These are phyloP conservation scores for Amblyjoppa proteus DNA, from an alignment of 2,888 invertebrate species.

Conservation along the genomic window DNA sequence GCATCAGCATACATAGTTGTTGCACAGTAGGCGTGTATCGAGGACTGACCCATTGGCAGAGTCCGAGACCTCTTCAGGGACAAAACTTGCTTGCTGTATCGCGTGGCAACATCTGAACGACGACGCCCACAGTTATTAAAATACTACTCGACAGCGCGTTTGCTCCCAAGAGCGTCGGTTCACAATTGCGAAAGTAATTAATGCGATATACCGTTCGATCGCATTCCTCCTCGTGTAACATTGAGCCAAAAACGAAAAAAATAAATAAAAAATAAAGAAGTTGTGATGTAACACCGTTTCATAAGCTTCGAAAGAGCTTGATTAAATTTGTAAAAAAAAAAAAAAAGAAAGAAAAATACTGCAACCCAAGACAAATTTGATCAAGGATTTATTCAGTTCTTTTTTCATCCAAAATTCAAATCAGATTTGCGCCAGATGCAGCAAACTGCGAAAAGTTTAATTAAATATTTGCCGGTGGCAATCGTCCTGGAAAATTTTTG, in stretches of 20 bases:
- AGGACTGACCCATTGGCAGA: slow-evolving; percentile 56
- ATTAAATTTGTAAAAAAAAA: slow-evolving; percentile 4
- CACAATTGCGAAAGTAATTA: slow-evolving; percentile 30
- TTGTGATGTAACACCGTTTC: background rate
- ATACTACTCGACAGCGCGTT: background rate
- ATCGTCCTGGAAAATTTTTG: background rate
- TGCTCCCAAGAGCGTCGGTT: background rate
- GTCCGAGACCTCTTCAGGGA: slow-evolving; percentile 63
- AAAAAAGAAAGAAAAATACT: background rate
- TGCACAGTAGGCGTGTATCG: slow-evolving; percentile 31
- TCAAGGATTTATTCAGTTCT: background rate
- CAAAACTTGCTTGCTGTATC: slow-evolving; percentile 33
- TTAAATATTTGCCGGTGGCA: slow-evolving; percentile 8
- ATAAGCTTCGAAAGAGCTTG: background rate
- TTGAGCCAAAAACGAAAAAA: background rate
- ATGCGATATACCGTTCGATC: slow-evolving; percentile 7
- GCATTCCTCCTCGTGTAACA: background rate
- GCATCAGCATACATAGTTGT: background rate
- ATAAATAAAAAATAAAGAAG: background rate
- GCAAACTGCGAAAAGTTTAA: slow-evolving; percentile 1
- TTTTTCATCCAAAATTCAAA: background rate
- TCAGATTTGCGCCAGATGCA: background rate
- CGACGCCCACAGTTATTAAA: slow-evolving; percentile 23
- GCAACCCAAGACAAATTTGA: background rate
- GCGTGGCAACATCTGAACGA: background rate